Evolutionary conservation across 2,797 vertebrate species (phyloP).

Genomic region (Sebastes hubbsi): DNA sequence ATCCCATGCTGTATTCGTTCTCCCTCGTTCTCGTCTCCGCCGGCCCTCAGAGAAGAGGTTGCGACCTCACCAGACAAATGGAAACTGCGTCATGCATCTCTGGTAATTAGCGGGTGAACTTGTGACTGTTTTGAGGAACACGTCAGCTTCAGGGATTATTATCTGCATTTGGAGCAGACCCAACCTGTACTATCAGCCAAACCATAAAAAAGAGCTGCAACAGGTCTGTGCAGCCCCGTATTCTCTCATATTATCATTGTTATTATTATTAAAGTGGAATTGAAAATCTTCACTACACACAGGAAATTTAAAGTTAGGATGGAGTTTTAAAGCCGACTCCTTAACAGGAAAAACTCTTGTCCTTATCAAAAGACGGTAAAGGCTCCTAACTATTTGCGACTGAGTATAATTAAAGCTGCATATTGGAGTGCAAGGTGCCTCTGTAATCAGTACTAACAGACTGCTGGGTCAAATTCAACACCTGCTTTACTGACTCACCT

Average conservation of each 20-base stretch:
- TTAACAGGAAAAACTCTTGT: neutral
- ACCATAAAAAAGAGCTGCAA: neutral
- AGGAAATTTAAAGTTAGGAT: neutral
- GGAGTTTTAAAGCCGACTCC: neutral
- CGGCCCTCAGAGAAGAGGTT: constrained; percentile 14
- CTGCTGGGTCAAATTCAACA: constrained; percentile 12
- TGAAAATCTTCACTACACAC: neutral
- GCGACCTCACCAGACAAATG: neutral
- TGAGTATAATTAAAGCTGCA: constrained; percentile 14
- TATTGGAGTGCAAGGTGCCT: neutral
- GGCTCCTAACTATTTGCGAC: neutral
- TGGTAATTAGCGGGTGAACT: constrained; percentile 10
- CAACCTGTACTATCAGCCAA: neutral
- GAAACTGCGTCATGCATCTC: constrained; percentile 9
- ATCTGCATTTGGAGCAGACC: neutral
- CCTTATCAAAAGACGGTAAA: neutral
- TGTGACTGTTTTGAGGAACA: neutral
- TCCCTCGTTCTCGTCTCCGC: neutral
- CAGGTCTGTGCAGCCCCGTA: neutral
- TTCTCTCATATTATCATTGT: neutral
- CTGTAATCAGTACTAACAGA: constrained; percentile 6
- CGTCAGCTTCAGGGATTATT: neutral
- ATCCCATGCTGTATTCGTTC: neutral
- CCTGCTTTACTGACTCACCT: constrained; percentile 23
- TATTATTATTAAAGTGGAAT: neutral